These are phyloP conservation scores for Carcharodon carcharias DNA, from an alignment of 2,797 vertebrate genomes.

Conservation along the genomic window DNA sequence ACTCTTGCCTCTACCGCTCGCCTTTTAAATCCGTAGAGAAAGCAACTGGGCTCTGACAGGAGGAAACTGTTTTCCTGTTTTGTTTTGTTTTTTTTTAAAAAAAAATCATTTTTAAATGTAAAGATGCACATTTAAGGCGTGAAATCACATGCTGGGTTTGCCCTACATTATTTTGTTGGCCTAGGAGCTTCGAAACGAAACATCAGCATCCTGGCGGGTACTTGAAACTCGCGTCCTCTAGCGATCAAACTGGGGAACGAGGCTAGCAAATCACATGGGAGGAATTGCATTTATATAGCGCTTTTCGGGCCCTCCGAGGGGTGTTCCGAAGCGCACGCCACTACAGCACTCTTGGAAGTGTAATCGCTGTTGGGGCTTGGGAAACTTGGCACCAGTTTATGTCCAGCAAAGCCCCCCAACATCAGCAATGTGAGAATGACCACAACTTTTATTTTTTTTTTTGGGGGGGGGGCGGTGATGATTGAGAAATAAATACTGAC, in stretches of 20 bases:
- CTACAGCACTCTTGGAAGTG: neutral
- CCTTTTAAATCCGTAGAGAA: neutral
- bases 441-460: neutral
- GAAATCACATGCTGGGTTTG: too few relatives aligned
- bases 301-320: neutral
- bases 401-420: too few relatives aligned
- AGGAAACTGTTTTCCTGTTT: neutral
- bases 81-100: neutral
- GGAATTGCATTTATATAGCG: neutral
- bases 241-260: neutral
- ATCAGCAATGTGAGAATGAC: too few relatives aligned
- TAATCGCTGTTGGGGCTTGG: neutral
- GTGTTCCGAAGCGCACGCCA: too few relatives aligned
- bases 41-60: neutral
- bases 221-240: slow-evolving; percentile 13
- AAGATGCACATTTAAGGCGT: too few relatives aligned
- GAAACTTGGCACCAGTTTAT: too few relatives aligned
- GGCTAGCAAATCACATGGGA: neutral
- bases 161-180: neutral
- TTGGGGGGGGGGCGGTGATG: neutral
- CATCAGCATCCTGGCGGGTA: neutral
- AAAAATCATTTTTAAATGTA: neutral
- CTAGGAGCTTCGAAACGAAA: too few relatives aligned
- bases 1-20: neutral
- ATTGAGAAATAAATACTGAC: neutral